Base-by-base conservation (phyloP, 2,113 vertebrate genomes). In the Cygnus buccinator region DNA sequence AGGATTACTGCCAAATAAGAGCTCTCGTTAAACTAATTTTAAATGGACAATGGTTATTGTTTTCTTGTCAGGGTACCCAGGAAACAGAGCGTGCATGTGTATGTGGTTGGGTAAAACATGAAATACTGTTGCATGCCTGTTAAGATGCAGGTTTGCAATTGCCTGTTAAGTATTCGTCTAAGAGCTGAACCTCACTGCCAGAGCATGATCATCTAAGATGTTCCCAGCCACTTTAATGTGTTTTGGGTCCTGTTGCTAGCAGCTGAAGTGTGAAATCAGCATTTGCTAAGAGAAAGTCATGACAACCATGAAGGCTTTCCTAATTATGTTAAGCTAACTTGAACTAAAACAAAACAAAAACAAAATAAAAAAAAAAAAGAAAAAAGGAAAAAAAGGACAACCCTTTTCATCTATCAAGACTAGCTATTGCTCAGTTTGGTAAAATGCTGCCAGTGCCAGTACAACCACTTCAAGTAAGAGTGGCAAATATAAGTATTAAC, bases 201-300 rank as follows among this genome's bases (percentile, higher is more conserved):
- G 8, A 19, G 39, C 13, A 13, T 0, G 1, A 25, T 22, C 31
- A 59, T 9, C 26, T 33, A 9, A 10, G 0, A 0, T 8, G 17
- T 11, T 28, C 37, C 61, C 61, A 63, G 35, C 13, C 41, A 37
- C 28, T 26, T 55, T 28, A 3, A 19, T 19, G n/a, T 22, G 33
- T 25, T 66, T 37, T 0, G 2, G 10, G 21, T n/a, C 44, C 65
- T 62, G 26, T 5, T 0, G 5, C 26, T 33, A 46, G 29, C 23
- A 48, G 63, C 12, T 73, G 14, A 59, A 83, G 22, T 4, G 22
- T 8, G 33, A 70, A 72, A 76, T 8, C 0, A 1, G 25, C n/a
- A 17, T 62, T n/a, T 50, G 6, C 37, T 55, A 25, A 44, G 14
- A 31, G 17, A 33, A 66, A 52, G 23, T 1, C 26, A 26, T 6